phyloP scores from a whole-genome alignment of 2,888 invertebrate species.

The Synanthedon tipuliformis region DNA sequence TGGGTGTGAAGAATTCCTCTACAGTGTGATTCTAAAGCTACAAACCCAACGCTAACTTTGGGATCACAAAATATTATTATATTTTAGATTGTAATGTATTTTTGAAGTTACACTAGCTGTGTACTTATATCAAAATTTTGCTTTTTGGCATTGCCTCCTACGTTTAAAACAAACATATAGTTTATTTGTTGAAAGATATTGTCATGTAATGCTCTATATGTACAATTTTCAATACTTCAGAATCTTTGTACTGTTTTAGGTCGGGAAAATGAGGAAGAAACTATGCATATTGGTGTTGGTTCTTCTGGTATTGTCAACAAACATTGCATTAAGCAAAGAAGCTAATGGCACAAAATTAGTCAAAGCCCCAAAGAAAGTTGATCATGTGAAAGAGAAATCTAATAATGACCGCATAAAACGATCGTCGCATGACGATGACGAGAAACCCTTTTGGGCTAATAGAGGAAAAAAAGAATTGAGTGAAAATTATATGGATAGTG shows the following conservation, averaged over 20 bases:
- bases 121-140: too few relatives aligned
- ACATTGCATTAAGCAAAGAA: constrained; percentile 32
- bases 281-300: constrained; percentile 26
- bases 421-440: constrained; percentile 29
- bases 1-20: too few relatives aligned
- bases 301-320: constrained; percentile 32
- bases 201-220: too few relatives aligned
- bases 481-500: constrained; percentile 7
- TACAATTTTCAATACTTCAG: too few relatives aligned
- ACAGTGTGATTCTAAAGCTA: too few relatives aligned
- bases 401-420: constrained; percentile 34
- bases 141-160: too few relatives aligned
- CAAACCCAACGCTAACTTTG: too few relatives aligned
- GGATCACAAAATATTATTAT: too few relatives aligned
- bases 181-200: too few relatives aligned
- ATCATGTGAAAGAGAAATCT: constrained; percentile 20
- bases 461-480: constrained; percentile 24
- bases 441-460: constrained; percentile 33
- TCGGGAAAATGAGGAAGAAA: constrained; percentile 40
- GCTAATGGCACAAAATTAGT: constrained; percentile 27
- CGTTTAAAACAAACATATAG: too few relatives aligned
- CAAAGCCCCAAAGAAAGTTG: constrained; percentile 22
- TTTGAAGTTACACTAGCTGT: too few relatives aligned
- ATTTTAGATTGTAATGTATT: too few relatives aligned
- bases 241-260: constrained; percentile 6